Conservation (phyloP, 2,113 vertebrate species). For the Oncorhynchus masou region DNA sequence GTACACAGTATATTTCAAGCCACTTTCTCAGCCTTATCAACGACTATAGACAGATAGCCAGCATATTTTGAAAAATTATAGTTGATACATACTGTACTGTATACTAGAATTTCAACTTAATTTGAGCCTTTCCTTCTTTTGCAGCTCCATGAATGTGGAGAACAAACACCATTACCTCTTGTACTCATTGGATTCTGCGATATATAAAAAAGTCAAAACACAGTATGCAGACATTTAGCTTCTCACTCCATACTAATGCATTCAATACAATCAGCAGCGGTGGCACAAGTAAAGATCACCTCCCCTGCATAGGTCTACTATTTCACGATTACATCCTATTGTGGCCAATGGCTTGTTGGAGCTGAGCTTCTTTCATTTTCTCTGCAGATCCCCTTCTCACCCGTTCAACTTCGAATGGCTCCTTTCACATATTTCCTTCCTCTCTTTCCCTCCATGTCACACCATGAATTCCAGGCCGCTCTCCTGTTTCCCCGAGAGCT, state of each 20-base stretch:
- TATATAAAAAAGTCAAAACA: constrained; percentile 31
- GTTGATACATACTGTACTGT: not conserved
- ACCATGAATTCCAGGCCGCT: constrained; percentile 68
- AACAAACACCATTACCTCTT: not conserved
- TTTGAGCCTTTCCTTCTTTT: not conserved
- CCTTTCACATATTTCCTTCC: constrained; percentile 71
- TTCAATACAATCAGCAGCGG: constrained; percentile 36
- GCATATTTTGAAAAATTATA: not conserved
- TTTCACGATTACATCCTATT: constrained; percentile 55
- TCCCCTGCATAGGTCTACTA: constrained; percentile 45
- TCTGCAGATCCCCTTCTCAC: constrained; percentile 69
- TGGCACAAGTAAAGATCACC: constrained; percentile 56
- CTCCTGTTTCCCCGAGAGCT: constrained; percentile 67
- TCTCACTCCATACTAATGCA: constrained; percentile 48
- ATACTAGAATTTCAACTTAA: too few relatives aligned
- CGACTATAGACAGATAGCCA: not conserved
- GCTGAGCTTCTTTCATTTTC: constrained; percentile 66
- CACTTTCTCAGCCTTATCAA: not conserved
- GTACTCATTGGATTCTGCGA: constrained; percentile 14
- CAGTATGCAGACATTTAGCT: constrained; percentile 34
- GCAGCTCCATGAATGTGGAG: too few relatives aligned
- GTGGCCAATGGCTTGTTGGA: constrained; percentile 63
- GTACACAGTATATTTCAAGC: not conserved
- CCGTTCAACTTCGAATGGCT: constrained; percentile 75
- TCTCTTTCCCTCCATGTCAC: constrained; percentile 46